Evolutionary conservation across 1,140 invertebrate genomes (phyloP), one percentile per base, ranked within the genome.

Genomic region (honey bee (Apis mellifera)): DNA sequence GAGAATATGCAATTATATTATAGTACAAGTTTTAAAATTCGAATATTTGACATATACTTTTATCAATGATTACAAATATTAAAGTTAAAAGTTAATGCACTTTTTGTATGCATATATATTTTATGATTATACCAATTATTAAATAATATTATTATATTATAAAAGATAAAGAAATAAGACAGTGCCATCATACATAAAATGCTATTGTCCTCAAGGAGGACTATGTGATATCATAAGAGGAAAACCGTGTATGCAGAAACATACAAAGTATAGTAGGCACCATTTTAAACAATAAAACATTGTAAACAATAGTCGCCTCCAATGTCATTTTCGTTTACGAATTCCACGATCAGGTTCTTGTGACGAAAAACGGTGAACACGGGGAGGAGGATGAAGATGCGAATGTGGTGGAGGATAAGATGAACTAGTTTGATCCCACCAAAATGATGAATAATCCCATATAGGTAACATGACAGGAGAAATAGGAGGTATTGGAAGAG

Each of bases 221-320:
- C 86, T 83, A 55, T 89, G 82, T 23, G 88, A 83, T 85, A 92
- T 86, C 82, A 81, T 88, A 84, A 90, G 65, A 57, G 86, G 86
- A 69, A 92, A 88, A 90, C 89, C 79, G 86, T 92, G 91, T 90
- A 93, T 83, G 85, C 90, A 89, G 50, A 91, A 89, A 84, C 91
- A 92, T 88, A 93, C 84, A 90, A 92, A 90, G 84, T 91, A 90
- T 85, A 92, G 87, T 84, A 92, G 91, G 90, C 92, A 93, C 91
- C 93, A 92, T 89, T 93, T 93, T 78, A 93, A 91, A 89, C 89
- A 92, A 75, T 90, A 89, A 89, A 93, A 92, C 77, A 87, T 92
- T 81, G 84, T 85, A 75, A 91, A 64, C 48, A 93, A 85, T 62
- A 92, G 64, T 69, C 85, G 87, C 78, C 83, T 90, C 90, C 90